These are phyloP conservation scores for Drosophila nigromelanica DNA, from an alignment of 1,140 invertebrate genomes.

Conservation along the genomic window DNA sequence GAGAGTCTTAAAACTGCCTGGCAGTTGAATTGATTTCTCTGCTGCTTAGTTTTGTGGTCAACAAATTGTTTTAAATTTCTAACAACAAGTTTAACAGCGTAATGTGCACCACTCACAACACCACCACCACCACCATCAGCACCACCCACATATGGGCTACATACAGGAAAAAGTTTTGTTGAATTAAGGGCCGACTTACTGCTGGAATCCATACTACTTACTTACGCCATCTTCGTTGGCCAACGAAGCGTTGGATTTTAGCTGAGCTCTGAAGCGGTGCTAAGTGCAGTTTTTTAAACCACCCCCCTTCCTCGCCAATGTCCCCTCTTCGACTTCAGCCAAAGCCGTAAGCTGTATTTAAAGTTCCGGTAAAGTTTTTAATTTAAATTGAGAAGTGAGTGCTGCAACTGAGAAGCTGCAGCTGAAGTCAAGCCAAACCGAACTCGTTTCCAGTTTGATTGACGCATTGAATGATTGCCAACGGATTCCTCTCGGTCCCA, in stretches of 20 bases:
- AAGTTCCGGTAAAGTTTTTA: slow-evolving; percentile 70
- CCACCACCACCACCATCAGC: no score
- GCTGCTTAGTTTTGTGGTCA: slow-evolving; percentile 35
- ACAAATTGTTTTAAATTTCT: slow-evolving; percentile 62
- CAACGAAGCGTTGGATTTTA: slow-evolving; percentile 60
- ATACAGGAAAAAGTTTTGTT: slow-evolving; percentile 38
- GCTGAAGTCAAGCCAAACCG: slow-evolving; percentile 41
- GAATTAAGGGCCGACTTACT: slow-evolving; percentile 47
- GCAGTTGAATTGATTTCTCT: slow-evolving; percentile 28
- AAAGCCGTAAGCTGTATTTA: slow-evolving; percentile 56
- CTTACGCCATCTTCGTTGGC: slow-evolving; percentile 59
- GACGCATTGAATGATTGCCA: slow-evolving; percentile 70
- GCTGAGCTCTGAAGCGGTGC: slow-evolving; percentile 42
- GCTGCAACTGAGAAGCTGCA: slow-evolving; percentile 55
- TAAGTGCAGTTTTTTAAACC: slow-evolving; percentile 32
- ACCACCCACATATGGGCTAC: background rate
- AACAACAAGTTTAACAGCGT: slow-evolving; percentile 44
- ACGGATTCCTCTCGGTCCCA: slow-evolving; percentile 12
- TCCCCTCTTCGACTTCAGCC: background rate
- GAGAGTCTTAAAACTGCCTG: slow-evolving; percentile 9
- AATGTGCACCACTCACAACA: background rate
- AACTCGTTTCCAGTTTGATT: slow-evolving; percentile 56
- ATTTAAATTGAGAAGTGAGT: slow-evolving; percentile 67
- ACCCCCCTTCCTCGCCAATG: background rate
- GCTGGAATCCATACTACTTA: slow-evolving; percentile 42